Conservation (phyloP, 1,140 invertebrate species). For the Lycorma delicatula region DNA sequence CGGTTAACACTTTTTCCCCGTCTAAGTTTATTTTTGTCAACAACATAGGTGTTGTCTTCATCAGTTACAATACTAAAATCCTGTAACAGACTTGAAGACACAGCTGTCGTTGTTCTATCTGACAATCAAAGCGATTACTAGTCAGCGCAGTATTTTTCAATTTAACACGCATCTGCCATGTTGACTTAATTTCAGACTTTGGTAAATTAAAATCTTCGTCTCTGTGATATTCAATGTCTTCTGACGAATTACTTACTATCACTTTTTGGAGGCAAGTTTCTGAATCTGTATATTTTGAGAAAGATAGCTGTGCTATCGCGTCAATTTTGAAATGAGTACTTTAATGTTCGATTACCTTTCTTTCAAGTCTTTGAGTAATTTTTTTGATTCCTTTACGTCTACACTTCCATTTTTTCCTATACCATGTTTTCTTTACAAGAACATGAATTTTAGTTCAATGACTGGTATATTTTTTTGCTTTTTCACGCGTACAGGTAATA, state of each 20-base stretch:
- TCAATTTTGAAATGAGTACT: neutral
- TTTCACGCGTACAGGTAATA: too few relatives aligned
- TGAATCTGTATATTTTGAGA: too few relatives aligned
- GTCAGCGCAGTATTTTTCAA: conserved; percentile 8
- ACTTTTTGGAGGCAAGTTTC: too few relatives aligned
- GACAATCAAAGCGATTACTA: conserved; percentile 31
- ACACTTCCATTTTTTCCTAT: neutral
- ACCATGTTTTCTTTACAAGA: neutral
- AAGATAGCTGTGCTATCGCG: too few relatives aligned
- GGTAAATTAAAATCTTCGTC: neutral
- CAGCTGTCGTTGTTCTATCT: conserved; percentile 29
- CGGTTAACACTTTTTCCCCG: conserved; percentile 22
- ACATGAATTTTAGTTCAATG: too few relatives aligned
- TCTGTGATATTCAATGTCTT: too few relatives aligned
- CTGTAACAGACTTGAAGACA: conserved; percentile 28
- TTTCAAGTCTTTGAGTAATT: neutral
- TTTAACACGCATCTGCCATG: conserved; percentile 1
- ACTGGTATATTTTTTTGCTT: too few relatives aligned
- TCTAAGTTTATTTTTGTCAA: conserved; percentile 30
- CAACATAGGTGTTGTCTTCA: conserved; percentile 17
- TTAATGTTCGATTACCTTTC: neutral
- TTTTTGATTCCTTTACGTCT: neutral
- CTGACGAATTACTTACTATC: too few relatives aligned
- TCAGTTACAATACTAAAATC: conserved; percentile 21
- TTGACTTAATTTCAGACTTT: neutral